Evolutionary conservation across 2,888 invertebrate genomes (phyloP).

Genomic region (Ichneumon xanthorius): DNA sequence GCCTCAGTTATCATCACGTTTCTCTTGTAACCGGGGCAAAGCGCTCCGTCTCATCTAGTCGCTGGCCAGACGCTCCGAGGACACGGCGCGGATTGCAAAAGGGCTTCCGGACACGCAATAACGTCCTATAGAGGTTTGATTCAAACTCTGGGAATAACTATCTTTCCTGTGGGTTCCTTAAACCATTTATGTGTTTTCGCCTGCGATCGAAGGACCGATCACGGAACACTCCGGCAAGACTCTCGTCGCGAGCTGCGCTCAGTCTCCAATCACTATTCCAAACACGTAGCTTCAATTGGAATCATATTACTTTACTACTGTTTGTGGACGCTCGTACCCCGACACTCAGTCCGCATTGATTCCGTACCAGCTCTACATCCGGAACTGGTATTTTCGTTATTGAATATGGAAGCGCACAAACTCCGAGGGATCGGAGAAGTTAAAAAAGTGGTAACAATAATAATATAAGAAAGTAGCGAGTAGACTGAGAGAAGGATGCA

Average conservation of each 20-base stretch:
- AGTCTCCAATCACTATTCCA: conserved; percentile 39
- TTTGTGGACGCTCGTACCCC: not conserved
- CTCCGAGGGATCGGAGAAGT: too few relatives aligned
- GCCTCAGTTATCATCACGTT: conserved; percentile 12
- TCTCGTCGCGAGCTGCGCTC: conserved; percentile 9
- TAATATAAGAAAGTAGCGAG: too few relatives aligned
- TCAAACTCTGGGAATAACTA: conserved; percentile 18
- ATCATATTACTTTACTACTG: conserved; percentile 2
- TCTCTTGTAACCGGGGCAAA: not conserved
- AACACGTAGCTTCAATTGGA: conserved; percentile 34
- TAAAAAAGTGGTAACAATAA: too few relatives aligned
- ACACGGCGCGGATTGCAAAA: not conserved
- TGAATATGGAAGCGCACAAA: not conserved
- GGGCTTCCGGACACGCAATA: conserved; percentile 24
- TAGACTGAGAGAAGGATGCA: too few relatives aligned
- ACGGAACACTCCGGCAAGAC: conserved; percentile 10
- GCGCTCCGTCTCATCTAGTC: not conserved
- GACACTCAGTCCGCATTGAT: conserved; percentile 15
- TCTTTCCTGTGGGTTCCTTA: not conserved
- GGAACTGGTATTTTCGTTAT: not conserved
- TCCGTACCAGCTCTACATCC: not conserved
- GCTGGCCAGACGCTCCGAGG: not conserved
- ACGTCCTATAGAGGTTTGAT: not conserved
- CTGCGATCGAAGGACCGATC: conserved; percentile 10
- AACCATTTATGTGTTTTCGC: not conserved